These are phyloP conservation scores for Serripes groenlandicus DNA, from an alignment of 2,888 invertebrate species.

Conservation along the genomic window DNA sequence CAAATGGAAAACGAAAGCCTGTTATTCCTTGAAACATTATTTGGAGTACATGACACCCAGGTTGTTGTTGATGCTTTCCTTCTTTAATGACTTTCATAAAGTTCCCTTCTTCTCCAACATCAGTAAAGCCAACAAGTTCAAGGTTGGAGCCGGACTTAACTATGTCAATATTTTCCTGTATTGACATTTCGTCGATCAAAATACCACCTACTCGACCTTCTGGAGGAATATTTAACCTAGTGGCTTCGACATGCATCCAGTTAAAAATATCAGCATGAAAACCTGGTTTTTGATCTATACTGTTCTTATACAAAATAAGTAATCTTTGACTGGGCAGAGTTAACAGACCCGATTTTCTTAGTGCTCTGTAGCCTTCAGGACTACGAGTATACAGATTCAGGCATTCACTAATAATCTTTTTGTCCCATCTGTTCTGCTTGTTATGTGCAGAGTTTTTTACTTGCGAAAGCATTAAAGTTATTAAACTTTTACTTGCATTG, in stretches of 20 bases:
- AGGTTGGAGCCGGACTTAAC: conserved; percentile 31
- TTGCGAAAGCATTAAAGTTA: neutral
- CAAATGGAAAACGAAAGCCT: conserved; percentile 61
- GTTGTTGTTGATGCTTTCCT: conserved; percentile 22
- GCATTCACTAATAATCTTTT: conserved; percentile 20
- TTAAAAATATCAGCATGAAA: conserved; percentile 40
- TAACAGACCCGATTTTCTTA: conserved; percentile 32
- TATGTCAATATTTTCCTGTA: conserved; percentile 58
- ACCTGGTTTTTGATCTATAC: conserved; percentile 30
- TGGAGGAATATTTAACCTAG: conserved; percentile 34
- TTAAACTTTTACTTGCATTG: neutral
- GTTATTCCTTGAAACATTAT: conserved; percentile 49
- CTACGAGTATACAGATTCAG: conserved; percentile 31
- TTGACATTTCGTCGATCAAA: conserved; percentile 60
- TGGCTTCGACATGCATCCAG: conserved; percentile 58
- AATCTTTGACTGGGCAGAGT: conserved; percentile 23
- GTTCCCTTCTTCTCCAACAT: conserved; percentile 25
- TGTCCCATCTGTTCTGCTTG: neutral
- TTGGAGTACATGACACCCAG: conserved; percentile 51
- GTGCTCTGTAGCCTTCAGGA: conserved; percentile 32
- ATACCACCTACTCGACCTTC: conserved; percentile 48
- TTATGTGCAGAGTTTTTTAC: neutral
- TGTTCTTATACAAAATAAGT: conserved; percentile 37
- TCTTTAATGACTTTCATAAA: conserved; percentile 1
- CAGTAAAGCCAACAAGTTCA: conserved; percentile 39